A percentile compares a stretch with the other conserved stretches of the same genome.
phyloP scores from a whole-genome alignment of 1,140 invertebrate genomes.

The Bombus haemorrhoidalis region DNA sequence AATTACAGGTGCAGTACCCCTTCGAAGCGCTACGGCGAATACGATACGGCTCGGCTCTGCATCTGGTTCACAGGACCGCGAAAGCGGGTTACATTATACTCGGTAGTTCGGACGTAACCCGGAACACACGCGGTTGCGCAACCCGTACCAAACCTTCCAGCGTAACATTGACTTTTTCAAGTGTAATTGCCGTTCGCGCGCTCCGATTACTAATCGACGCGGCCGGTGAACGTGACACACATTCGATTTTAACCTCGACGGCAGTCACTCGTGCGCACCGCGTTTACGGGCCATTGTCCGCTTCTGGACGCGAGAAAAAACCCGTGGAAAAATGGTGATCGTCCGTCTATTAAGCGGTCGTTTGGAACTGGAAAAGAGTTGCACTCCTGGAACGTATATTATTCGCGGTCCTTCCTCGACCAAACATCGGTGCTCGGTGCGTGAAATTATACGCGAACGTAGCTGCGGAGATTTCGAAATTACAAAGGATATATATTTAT shows the following conservation, averaged over 20 bases:
- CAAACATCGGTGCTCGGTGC: not conserved
- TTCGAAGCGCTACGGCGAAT: not conserved
- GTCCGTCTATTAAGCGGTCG: not conserved
- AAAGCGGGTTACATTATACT: not conserved
- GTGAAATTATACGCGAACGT: not conserved
- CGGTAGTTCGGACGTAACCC: slow-evolving; percentile 38
- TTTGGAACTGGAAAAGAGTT: not conserved
- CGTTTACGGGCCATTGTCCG: slow-evolving; percentile 41
- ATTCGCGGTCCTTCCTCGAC: not conserved
- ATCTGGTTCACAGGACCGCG: slow-evolving; percentile 1
- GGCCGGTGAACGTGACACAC: slow-evolving; percentile 64
- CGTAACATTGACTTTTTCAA: slow-evolving; percentile 70
- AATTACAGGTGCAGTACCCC: not conserved
- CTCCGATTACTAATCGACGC: slow-evolving; percentile 67
- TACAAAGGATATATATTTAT: not conserved
- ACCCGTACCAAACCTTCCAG: slow-evolving; percentile 58
- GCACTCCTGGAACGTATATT: too few relatives aligned
- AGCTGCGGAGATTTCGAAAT: not conserved
- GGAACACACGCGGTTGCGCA: slow-evolving; percentile 57
- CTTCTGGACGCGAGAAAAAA: not conserved
- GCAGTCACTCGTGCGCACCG: slow-evolving; percentile 14
- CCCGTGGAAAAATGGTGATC: not conserved
- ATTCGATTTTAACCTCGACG: slow-evolving; percentile 62
- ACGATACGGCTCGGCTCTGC: not conserved
- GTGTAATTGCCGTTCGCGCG: slow-evolving; percentile 64